phyloP scores from a whole-genome alignment of 1,140 invertebrate species.

The Brachionus asplanchnoidis region DNA sequence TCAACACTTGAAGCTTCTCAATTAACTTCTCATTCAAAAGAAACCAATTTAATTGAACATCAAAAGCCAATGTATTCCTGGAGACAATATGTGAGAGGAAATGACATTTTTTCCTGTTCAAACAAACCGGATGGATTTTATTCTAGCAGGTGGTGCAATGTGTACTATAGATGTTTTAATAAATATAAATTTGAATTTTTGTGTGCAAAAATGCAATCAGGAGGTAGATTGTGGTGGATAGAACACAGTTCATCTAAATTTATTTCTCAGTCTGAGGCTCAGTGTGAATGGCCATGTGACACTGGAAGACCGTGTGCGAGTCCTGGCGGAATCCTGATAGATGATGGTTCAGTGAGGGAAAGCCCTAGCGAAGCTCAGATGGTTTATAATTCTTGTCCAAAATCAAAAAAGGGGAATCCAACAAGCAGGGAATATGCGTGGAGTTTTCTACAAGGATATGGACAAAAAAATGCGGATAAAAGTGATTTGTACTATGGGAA shows the following conservation, averaged over 20 bases:
- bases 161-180: conserved; percentile 33
- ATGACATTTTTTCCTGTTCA: conserved; percentile 24
- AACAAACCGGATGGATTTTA: conserved; percentile 38
- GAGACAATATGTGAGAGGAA: conserved; percentile 2
- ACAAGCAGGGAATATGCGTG: too few relatives aligned
- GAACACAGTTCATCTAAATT: background rate
- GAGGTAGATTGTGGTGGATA: conserved; percentile 32
- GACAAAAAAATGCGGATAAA: too few relatives aligned
- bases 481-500: too few relatives aligned
- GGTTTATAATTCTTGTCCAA: background rate
- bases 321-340: conserved; percentile 25
- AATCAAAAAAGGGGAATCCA: background rate
- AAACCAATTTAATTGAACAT: background rate
- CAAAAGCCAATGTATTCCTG: background rate
- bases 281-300: conserved; percentile 37
- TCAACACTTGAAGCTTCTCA: background rate
- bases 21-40: background rate
- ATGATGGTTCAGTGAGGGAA: background rate
- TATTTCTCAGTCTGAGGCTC: background rate
- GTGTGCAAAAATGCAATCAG: conserved; percentile 2
- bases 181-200: conserved; percentile 2
- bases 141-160: conserved; percentile 39
- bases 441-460: too few relatives aligned
- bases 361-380: background rate
- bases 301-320: background rate